Base-by-base conservation (phyloP, 1,140 invertebrate species). In the Philopotamus ludificatus region DNA sequence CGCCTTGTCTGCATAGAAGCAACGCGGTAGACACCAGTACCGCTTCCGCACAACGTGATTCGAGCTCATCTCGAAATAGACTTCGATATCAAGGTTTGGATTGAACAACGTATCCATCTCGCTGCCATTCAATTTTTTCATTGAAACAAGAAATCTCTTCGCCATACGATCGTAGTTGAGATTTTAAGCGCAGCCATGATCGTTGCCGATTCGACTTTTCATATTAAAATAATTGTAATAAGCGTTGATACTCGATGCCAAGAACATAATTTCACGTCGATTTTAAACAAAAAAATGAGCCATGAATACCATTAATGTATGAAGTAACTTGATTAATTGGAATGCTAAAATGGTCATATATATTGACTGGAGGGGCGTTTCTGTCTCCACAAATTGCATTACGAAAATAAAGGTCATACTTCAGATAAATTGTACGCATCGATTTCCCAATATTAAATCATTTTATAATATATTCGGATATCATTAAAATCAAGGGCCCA, bases 21-120 rank as follows among this genome's bases (percentile, higher is more conserved):
- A 47, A 16, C 18, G 7, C 44, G 15, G 44, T 21, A 34, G 26
- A 28, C 51, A 22, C 28, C 4, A 34, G 28, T 34, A 34, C 28
- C 12, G 53, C 53, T 57, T 57, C 53, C 53, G 53, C 15, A 47
- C 44, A 16, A 16, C 44, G 10, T 8, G 44, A 47, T 47, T 16
- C 18, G 44, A 16, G 44, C 44, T 47, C 44, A 12, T 47, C 44
- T 47, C 18, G 18, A 47, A 47, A 47, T 47, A 47, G 44, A 47
- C 4, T 9, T 12, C 44, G 10, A 47, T 47, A 47, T 39, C n/a
- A n/a, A n/a, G n/a, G 34, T 8, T n/a, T n/a, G 34, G 34, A 39
- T n/a, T n/a, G n/a, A n/a, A 39, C 8, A 39, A 39, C 34, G n/a
- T 39, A 8, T 39, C 34, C 8, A 39, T 39, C n/a, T n/a, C n/a